phyloP scores from a whole-genome alignment of 2,888 invertebrate genomes.

The Malthinus seriepunctatus region DNA sequence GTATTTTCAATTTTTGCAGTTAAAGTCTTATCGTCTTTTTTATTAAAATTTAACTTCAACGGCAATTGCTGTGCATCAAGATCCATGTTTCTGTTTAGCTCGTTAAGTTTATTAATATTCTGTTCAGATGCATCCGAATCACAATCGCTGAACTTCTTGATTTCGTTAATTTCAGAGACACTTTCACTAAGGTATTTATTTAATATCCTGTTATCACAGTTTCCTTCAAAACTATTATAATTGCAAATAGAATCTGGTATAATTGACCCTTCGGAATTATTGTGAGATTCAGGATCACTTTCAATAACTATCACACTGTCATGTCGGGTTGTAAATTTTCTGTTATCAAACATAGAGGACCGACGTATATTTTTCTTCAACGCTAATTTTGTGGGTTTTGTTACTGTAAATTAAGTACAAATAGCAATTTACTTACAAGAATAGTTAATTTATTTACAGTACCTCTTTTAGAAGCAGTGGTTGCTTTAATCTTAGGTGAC shows the following conservation, averaged over 20 bases:
- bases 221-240: too few relatives aligned
- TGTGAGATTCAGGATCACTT: slow-evolving; percentile 1
- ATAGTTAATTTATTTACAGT: neutral
- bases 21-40: neutral
- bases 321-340: slow-evolving; percentile 25
- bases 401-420: slow-evolving; percentile 33
- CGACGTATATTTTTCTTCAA: slow-evolving; percentile 44
- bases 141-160: too few relatives aligned
- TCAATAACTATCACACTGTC: slow-evolving; percentile 24
- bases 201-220: too few relatives aligned
- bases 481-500: slow-evolving; percentile 43
- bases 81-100: too few relatives aligned
- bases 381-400: slow-evolving; percentile 40
- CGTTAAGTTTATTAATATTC: too few relatives aligned
- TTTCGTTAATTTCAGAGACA: too few relatives aligned
- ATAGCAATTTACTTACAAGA: neutral
- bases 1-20: neutral
- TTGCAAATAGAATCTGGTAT: too few relatives aligned
- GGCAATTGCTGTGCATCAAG: too few relatives aligned
- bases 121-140: too few relatives aligned
- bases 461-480: neutral
- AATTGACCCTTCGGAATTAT: too few relatives aligned
- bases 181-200: too few relatives aligned
- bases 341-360: slow-evolving; percentile 40
- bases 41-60: neutral